Percentiles rank a stretch among this genome's conserved stretches.
phyloP scores from a whole-genome alignment of 2,888 invertebrate genomes.

The Lasioglossum pauxillum region DNA sequence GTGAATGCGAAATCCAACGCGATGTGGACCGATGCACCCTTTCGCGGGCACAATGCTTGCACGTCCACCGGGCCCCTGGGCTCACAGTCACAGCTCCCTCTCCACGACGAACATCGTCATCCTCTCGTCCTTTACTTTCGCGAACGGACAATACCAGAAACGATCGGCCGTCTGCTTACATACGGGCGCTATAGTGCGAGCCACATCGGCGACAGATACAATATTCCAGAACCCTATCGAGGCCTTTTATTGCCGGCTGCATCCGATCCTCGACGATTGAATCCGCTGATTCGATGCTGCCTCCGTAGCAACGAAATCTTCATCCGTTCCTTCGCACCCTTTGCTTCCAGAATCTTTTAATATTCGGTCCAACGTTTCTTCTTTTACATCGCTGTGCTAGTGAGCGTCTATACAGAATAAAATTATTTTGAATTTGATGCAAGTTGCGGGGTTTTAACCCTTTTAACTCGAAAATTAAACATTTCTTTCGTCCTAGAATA shows the following conservation, averaged over 20 bases:
- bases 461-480: not conserved
- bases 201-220: constrained; percentile 16
- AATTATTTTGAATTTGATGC: not conserved
- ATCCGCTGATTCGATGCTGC: not conserved
- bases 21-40: constrained; percentile 66
- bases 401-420: not conserved
- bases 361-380: not conserved
- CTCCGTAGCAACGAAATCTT: not conserved
- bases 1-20: constrained; percentile 66
- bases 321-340: not conserved
- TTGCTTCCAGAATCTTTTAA: not conserved
- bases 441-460: no score
- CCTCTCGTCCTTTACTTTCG: constrained; percentile 37
- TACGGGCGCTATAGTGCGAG: not conserved
- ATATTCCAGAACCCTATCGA: constrained; percentile 9
- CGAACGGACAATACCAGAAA: constrained; percentile 31
- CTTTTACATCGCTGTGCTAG: not conserved
- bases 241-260: not conserved
- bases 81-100: constrained; percentile 14
- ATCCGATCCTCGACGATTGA: not conserved
- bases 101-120: constrained; percentile 25
- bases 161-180: constrained; percentile 33
- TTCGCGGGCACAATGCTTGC: constrained; percentile 60
- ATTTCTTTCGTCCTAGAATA: no score
- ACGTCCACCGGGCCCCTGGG: constrained; percentile 51